Conservation (phyloP, 1,140 invertebrate genomes). For the Pogonognathellus flavescens region DNA sequence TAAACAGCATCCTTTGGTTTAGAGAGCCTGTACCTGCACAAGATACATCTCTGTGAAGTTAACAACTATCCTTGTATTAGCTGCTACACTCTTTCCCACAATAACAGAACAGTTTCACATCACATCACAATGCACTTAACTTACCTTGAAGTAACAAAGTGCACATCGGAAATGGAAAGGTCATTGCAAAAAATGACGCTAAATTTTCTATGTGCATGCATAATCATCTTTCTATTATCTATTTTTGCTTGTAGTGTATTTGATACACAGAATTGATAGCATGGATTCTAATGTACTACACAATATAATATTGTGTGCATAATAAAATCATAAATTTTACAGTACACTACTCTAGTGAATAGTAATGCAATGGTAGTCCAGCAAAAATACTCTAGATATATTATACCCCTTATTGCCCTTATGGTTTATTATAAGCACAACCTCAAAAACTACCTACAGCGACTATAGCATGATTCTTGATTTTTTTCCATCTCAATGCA, state of each 20-base stretch:
- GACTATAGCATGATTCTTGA: too few relatives aligned
- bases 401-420: too few relatives aligned
- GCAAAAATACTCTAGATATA: too few relatives aligned
- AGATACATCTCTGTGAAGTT: background rate
- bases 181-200: slow-evolving; percentile 21
- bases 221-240: slow-evolving; percentile 39
- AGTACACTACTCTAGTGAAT: too few relatives aligned
- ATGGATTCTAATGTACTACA: too few relatives aligned
- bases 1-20: slow-evolving; percentile 7
- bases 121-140: slow-evolving; percentile 41
- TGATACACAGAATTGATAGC: too few relatives aligned
- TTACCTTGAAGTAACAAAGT: slow-evolving; percentile 40
- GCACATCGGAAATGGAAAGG: slow-evolving; percentile 46
- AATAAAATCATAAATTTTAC: too few relatives aligned
- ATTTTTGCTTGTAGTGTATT: background rate
- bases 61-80: slow-evolving; percentile 3
- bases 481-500: background rate
- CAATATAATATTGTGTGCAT: too few relatives aligned
- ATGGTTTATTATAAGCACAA: too few relatives aligned
- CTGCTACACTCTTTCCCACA: slow-evolving; percentile 33
- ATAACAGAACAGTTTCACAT: slow-evolving; percentile 38
- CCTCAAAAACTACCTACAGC: too few relatives aligned
- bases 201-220: slow-evolving; percentile 46
- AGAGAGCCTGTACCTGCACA: background rate
- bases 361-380: too few relatives aligned